phyloP scores from a whole-genome alignment of 2,797 vertebrate genomes.

The Mallotus villosus region DNA sequence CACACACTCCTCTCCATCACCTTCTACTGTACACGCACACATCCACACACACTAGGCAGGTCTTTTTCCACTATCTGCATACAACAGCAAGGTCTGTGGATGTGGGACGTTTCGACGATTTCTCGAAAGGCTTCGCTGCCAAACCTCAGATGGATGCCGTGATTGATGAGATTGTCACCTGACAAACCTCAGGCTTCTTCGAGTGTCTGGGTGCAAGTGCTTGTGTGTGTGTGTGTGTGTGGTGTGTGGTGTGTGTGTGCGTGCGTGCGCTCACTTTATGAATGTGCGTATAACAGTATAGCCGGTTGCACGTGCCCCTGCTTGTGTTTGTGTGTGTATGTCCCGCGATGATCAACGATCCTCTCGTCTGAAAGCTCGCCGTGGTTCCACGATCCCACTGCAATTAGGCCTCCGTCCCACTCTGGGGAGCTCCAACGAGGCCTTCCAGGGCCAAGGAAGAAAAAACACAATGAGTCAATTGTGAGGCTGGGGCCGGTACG shows the following conservation, averaged over 20 bases:
- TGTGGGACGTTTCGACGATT: neutral
- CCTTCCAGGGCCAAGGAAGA: neutral
- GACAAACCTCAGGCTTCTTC: neutral
- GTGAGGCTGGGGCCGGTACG: neutral
- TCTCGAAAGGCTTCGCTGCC: neutral
- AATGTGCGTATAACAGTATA: neutral
- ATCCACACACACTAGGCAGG: neutral
- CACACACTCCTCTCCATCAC: slow-evolving; percentile 4
- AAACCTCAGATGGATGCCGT: neutral
- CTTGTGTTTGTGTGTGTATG: neutral
- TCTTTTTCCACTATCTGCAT: slow-evolving; percentile 3
- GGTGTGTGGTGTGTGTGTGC: neutral
- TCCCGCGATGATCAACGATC: neutral
- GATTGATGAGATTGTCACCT: neutral
- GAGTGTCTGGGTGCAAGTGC: neutral
- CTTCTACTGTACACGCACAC: neutral
- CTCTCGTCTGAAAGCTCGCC: neutral
- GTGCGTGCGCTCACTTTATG: neutral
- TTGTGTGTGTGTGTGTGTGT: neutral
- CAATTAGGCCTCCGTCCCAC: neutral
- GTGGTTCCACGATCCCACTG: neutral
- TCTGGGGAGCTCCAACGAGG: neutral
- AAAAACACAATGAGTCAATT: neutral
- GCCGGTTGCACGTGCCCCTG: neutral
- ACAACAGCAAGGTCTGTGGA: neutral